Evolutionary conservation across 2,888 invertebrate genomes (phyloP).

Genomic region (Entomobrya multifasciata): DNA sequence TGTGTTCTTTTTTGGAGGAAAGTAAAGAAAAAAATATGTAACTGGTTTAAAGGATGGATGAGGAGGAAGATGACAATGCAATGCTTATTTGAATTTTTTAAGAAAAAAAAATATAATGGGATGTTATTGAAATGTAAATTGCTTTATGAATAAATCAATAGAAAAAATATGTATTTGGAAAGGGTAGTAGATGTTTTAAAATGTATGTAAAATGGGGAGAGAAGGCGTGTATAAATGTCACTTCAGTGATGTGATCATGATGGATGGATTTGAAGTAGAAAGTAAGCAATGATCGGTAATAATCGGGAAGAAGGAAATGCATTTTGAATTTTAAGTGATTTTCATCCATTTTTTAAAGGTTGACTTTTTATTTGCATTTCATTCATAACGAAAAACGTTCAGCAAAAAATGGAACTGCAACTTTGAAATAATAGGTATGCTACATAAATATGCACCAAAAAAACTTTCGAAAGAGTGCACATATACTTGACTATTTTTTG

Average conservation of each 20-base stretch:
- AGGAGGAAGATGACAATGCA: not conserved
- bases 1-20: not conserved
- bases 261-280: not conserved
- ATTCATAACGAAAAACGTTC: no score
- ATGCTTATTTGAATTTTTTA: no score
- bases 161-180: not conserved
- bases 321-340: conserved; percentile 15
- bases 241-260: not conserved
- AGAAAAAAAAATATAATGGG: no score
- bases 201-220: conserved; percentile 7
- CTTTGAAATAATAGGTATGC: no score
- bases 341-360: no score
- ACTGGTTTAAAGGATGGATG: not conserved
- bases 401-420: no score
- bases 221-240: no score
- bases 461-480: no score
- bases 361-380: no score
- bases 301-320: not conserved
- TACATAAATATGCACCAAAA: no score
- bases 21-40: not conserved
- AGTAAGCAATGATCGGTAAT: not conserved
- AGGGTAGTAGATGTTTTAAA: not conserved
- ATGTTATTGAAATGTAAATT: not conserved
- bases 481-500: no score
- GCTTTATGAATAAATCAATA: not conserved